A percentile compares a stretch with the other conserved stretches of the same genome.
phyloP scores from a whole-genome alignment of 2,888 invertebrate genomes.

The Catocala sponsa region DNA sequence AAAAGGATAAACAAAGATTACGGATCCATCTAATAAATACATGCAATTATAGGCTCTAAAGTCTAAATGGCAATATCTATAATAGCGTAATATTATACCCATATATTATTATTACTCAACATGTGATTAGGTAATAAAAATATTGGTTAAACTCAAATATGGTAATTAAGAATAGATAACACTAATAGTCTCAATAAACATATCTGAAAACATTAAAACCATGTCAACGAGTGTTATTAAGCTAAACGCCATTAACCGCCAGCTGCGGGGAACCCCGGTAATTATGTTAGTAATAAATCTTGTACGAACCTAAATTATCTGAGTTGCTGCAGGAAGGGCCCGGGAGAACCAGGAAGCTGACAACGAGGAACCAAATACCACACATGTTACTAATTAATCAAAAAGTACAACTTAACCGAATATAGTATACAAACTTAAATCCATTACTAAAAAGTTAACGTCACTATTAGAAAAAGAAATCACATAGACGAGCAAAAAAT shows the following conservation, averaged over 20 bases:
- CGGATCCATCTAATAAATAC: slow-evolving; percentile 7
- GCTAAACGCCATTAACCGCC: slow-evolving; percentile 65
- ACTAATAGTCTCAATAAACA: slow-evolving; percentile 40
- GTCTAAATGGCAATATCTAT: slow-evolving; percentile 8
- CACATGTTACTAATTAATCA: slow-evolving; percentile 59
- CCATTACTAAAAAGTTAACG: slow-evolving; percentile 24
- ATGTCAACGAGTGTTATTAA: slow-evolving; percentile 61
- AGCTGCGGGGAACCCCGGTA: slow-evolving; percentile 60
- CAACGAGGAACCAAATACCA: slow-evolving; percentile 62
- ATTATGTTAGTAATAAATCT: slow-evolving; percentile 73
- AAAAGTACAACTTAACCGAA: slow-evolving; percentile 34
- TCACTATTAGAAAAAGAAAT: slow-evolving; percentile 22
- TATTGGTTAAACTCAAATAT: neutral
- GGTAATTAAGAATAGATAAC: slow-evolving; percentile 26
- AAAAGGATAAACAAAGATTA: slow-evolving; percentile 1
- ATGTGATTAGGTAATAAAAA: slow-evolving; percentile 18
- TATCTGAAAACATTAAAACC: slow-evolving; percentile 56
- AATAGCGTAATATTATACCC: slow-evolving; percentile 2
- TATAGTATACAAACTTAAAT: slow-evolving; percentile 16
- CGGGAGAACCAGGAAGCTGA: slow-evolving; percentile 70
- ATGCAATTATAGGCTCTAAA: slow-evolving; percentile 25
- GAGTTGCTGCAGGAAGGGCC: slow-evolving; percentile 79
- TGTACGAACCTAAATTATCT: slow-evolving; percentile 81
- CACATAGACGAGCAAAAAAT: slow-evolving; percentile 35
- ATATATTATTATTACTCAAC: slow-evolving; percentile 1